phyloP scores from a whole-genome alignment of 2,888 invertebrate species.

The Microplitis deprimator region DNA sequence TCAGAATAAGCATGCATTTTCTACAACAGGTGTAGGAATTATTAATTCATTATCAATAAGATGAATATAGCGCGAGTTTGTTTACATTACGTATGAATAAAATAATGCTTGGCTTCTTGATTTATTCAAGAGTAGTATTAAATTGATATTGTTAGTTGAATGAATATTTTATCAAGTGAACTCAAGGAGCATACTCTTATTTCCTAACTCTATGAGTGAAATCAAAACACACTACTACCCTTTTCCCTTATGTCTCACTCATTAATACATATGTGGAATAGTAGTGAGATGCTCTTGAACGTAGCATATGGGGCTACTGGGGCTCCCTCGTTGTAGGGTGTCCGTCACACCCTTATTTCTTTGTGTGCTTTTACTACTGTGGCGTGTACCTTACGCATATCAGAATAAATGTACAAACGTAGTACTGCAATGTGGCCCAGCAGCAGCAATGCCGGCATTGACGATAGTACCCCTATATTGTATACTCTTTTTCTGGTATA shows the following conservation, averaged over 20 bases:
- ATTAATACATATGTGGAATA: constrained; percentile 25
- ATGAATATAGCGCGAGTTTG: no score
- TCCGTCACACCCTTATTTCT: constrained; percentile 51
- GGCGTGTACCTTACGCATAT: constrained; percentile 51
- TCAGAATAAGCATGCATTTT: no score
- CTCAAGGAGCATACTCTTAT: constrained; percentile 36
- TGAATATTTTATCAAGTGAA: constrained; percentile 42
- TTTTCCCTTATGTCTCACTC: constrained; percentile 16
- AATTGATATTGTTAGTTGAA: constrained; percentile 37
- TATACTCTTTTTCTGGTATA: constrained; percentile 42
- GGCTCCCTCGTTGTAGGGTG: constrained; percentile 52
- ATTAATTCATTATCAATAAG: no score
- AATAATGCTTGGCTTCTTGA: constrained; percentile 7
- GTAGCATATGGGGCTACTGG: constrained; percentile 65
- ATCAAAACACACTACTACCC: constrained; percentile 68
- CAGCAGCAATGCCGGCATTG: constrained; percentile 16
- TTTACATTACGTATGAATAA: no score
- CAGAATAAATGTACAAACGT: constrained; percentile 68
- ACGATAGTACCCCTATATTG: constrained; percentile 48
- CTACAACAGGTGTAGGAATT: no score
- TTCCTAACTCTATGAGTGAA: constrained; percentile 66
- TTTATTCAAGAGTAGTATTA: background rate
- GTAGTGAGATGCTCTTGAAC: constrained; percentile 52
- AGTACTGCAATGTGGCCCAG: constrained; percentile 31
- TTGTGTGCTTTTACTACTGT: background rate